These are phyloP conservation scores for Sphaerophoria rueppellii DNA, from an alignment of 2,888 invertebrate genomes.

Conservation along the genomic window DNA sequence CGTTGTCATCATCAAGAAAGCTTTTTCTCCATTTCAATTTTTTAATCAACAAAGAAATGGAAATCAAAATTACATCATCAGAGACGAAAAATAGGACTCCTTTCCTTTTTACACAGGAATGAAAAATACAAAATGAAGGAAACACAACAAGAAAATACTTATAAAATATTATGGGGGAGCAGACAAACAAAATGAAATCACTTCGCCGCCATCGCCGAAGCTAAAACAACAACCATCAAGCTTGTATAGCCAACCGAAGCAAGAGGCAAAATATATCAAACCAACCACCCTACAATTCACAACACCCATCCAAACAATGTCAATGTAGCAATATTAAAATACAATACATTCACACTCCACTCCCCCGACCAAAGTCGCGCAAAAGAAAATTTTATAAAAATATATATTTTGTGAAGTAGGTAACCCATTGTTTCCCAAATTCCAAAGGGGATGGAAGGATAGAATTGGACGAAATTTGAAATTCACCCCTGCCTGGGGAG, in stretches of 20 bases:
- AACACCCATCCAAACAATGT: slow-evolving; percentile 24
- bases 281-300: neutral
- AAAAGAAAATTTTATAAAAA: slow-evolving; percentile 68
- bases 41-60: slow-evolving; percentile 61
- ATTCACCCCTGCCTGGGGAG: slow-evolving; percentile 21
- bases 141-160: slow-evolving; percentile 12
- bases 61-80: slow-evolving; percentile 70
- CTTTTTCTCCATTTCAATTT: slow-evolving; percentile 36
- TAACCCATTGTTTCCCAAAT: slow-evolving; percentile 58
- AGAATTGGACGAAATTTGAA: slow-evolving; percentile 9
- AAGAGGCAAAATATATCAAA: slow-evolving; percentile 47
- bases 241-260: slow-evolving; percentile 64
- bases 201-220: slow-evolving; percentile 65
- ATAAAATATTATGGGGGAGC: neutral
- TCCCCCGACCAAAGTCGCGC: slow-evolving; percentile 3
- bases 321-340: slow-evolving; percentile 12
- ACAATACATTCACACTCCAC: slow-evolving; percentile 46
- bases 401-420: slow-evolving; percentile 58
- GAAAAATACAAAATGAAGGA: slow-evolving; percentile 21
- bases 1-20: slow-evolving; percentile 39
- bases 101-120: neutral
- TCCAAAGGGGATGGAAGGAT: neutral
- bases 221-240: slow-evolving; percentile 68
- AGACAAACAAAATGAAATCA: slow-evolving; percentile 55
- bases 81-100: slow-evolving; percentile 24